phyloP scores from a whole-genome alignment of 1,140 invertebrate species.

The Drosophila novamexicana region DNA sequence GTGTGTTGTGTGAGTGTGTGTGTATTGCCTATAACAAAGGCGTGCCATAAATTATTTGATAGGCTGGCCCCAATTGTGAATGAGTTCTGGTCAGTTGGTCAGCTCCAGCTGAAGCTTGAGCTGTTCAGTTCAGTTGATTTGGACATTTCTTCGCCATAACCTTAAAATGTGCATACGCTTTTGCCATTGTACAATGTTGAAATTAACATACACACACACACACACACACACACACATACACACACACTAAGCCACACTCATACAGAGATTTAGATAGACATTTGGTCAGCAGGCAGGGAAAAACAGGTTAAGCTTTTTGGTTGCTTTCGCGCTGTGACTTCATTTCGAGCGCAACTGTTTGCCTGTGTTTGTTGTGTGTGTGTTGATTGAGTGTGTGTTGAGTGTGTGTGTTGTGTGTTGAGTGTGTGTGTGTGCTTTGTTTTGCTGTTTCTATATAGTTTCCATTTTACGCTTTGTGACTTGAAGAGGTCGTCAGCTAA shows the following conservation, averaged over 20 bases:
- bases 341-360: conserved; percentile 59
- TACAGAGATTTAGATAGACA: conserved; percentile 30
- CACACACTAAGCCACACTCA: conserved; percentile 13
- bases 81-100: conserved; percentile 71
- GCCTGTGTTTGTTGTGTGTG: conserved; percentile 22
- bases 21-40: conserved; percentile 43
- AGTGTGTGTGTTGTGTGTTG: conserved; percentile 45
- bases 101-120: conserved; percentile 18
- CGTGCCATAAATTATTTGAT: conserved; percentile 76
- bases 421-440: conserved; percentile 37
- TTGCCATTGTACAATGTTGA: conserved; percentile 62
- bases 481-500: conserved; percentile 61
- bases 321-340: conserved; percentile 68
- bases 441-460: conserved; percentile 55
- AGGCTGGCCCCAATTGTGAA: conserved; percentile 58
- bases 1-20: neutral
- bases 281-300: conserved; percentile 37
- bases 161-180: conserved; percentile 37
- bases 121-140: conserved; percentile 34
- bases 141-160: conserved; percentile 50
- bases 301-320: conserved; percentile 79
- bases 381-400: conserved; percentile 24
- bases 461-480: conserved; percentile 73
- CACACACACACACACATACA: conserved; percentile 21
- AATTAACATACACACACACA: conserved; percentile 69